Conservation (phyloP, 53 echinoderm and acorn worm genomes). For the Antedon mediterranea region DNA sequence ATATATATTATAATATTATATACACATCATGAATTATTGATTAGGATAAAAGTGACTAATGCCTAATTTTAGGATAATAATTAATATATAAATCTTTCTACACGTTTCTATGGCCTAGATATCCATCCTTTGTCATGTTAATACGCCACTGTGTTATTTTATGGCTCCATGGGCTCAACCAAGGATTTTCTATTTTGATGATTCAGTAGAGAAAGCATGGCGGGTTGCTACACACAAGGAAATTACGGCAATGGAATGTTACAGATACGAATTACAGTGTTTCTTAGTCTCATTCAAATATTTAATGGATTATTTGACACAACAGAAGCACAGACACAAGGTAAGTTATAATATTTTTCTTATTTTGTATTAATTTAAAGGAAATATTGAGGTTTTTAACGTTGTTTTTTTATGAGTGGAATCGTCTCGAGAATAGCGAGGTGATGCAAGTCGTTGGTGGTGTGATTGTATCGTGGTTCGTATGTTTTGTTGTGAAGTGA, state of each 20-base stretch:
- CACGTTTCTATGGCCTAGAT: not conserved
- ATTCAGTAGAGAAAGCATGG: not conserved
- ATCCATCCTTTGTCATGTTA: not conserved
- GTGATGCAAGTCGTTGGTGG: too few species aligned
- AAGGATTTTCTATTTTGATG: not conserved
- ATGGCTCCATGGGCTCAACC: not conserved
- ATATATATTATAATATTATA: too few species aligned
- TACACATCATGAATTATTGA: too few species aligned
- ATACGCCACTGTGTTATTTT: not conserved
- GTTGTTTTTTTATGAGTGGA: not conserved
- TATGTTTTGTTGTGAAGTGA: too few species aligned
- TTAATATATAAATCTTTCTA: not conserved
- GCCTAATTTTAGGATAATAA: not conserved
- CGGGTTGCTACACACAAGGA: not conserved
- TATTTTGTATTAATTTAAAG: slow-evolving; percentile 2
- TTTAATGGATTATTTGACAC: slow-evolving; percentile 29
- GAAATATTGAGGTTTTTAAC: not conserved
- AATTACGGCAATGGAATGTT: not conserved
- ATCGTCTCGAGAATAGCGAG: too few species aligned
- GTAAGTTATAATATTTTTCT: slow-evolving; percentile 15
- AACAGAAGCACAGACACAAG: slow-evolving; percentile 84
- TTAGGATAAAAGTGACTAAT: too few species aligned
- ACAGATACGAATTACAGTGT: slow-evolving; percentile 1
- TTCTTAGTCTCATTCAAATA: not conserved
- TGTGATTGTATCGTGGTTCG: too few species aligned